A percentile compares a stretch with the other conserved stretches of the same genome.
phyloP scores from a whole-genome alignment of 2,888 invertebrate species.

The Ornithoptera alexandrae region DNA sequence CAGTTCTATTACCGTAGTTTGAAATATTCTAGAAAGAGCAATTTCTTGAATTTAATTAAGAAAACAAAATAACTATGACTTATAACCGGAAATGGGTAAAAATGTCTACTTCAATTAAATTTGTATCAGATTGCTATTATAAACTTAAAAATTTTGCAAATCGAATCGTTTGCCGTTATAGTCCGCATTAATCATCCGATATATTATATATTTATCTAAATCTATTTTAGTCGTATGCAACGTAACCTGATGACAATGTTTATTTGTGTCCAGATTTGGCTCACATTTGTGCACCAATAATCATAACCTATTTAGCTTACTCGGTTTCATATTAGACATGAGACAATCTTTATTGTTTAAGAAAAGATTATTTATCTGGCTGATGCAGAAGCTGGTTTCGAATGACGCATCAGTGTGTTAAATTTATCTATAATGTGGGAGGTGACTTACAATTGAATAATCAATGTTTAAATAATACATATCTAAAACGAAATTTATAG shows the following conservation, averaged over 20 bases:
- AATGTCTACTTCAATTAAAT: no score
- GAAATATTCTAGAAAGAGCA: no score
- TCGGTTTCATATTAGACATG: not conserved
- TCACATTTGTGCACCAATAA: conserved; percentile 7
- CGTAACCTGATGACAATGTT: conserved; percentile 25
- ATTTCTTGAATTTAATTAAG: no score
- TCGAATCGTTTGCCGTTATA: not conserved
- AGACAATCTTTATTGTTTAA: conserved; percentile 1
- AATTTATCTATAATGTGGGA: conserved; percentile 15
- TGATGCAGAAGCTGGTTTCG: conserved; percentile 4
- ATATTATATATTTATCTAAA: conserved; percentile 21
- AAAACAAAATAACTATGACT: no score
- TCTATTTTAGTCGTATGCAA: conserved; percentile 23
- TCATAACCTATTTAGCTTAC: conserved; percentile 10
- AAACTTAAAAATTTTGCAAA: no score
- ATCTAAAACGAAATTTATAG: not conserved
- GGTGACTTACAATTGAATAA: conserved; percentile 5
- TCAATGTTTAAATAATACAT: conserved; percentile 10
- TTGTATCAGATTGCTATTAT: no score
- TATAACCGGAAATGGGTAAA: no score
- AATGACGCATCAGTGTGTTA: conserved; percentile 13
- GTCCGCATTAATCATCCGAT: conserved; percentile 10
- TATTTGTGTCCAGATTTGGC: conserved; percentile 25
- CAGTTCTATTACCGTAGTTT: no score
- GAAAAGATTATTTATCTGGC: conserved; percentile 8